These are phyloP conservation scores for Halictus ligatus DNA, from an alignment of 2,888 invertebrate genomes.

Conservation along the genomic window DNA sequence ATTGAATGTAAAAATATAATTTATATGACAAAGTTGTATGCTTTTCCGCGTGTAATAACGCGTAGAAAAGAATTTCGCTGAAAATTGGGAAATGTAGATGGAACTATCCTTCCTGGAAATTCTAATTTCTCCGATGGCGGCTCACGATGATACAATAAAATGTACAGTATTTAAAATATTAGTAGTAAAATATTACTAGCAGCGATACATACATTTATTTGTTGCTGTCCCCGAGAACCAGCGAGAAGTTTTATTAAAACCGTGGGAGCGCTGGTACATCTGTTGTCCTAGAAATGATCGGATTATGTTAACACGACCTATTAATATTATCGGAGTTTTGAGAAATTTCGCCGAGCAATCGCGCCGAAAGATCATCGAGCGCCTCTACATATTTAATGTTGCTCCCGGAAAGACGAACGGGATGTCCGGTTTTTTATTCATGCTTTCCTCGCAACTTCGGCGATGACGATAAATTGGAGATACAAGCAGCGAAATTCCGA, in stretches of 20 bases:
- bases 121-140: no score
- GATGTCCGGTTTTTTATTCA: neutral
- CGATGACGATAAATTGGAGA: neutral
- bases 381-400: neutral
- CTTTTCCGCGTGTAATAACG: neutral
- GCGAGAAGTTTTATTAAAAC: neutral
- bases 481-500: neutral
- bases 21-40: neutral
- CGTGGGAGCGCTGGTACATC: neutral
- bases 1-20: neutral
- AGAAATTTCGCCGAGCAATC: neutral
- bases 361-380: neutral
- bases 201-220: neutral
- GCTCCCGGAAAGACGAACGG: neutral
- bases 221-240: neutral
- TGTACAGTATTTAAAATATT: neutral
- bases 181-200: no score
- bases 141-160: neutral
- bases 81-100: neutral
- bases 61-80: neutral
- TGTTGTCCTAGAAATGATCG: neutral
- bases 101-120: no score
- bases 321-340: neutral
- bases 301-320: neutral
- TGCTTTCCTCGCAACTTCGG: no score